Evolutionary conservation across 2,888 invertebrate species (phyloP), one percentile per base, ranked within the genome.

Genomic region (Cremastinae sp.): DNA sequence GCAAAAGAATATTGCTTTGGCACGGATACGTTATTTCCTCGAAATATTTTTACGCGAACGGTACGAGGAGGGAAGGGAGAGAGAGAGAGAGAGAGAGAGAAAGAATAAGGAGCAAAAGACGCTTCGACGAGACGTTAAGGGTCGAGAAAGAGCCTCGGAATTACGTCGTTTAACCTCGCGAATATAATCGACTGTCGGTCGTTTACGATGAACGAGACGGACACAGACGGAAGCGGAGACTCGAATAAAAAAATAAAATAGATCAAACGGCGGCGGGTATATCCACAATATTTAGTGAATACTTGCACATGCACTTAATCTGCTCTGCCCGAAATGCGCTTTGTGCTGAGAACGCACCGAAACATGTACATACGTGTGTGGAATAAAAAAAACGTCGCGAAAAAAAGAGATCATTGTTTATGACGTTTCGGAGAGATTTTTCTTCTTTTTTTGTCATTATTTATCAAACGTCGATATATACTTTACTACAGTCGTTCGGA

Each of bases 1-100:
- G 49, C 37, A n/a, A n/a, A 41, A 65, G 71, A 51, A 75, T 75
- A 75, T 71, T 71, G 59, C 71, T 75, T 71, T 75, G 71, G 71
- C 75, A 75, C 64, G 69, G 41, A 53, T 65, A 47, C 55, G 51
- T 71, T 66, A 65, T 59, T 66, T 61, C 35, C 49, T 55, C 59
- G 47, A 66, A 68, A 61, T 66, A 59, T 66, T n/a, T n/a, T n/a
- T n/a, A n/a, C n/a, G n/a, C n/a, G n/a, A n/a, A n/a, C n/a, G n/a
- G n/a, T n/a, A n/a, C n/a, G n/a, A n/a, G n/a, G n/a, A n/a, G n/a
- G n/a, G n/a, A n/a, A n/a, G 16, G 2, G 16, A 10, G 18, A 49
- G 10, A 2, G 9, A 41, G 41, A 41, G 41, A 41, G 41, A 58
- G 58, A n/a, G 20, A 58, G 12, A 28, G 47, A 37, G 16, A 62